phyloP scores from a whole-genome alignment of 2,113 vertebrate genomes.

The Scomber japonicus region DNA sequence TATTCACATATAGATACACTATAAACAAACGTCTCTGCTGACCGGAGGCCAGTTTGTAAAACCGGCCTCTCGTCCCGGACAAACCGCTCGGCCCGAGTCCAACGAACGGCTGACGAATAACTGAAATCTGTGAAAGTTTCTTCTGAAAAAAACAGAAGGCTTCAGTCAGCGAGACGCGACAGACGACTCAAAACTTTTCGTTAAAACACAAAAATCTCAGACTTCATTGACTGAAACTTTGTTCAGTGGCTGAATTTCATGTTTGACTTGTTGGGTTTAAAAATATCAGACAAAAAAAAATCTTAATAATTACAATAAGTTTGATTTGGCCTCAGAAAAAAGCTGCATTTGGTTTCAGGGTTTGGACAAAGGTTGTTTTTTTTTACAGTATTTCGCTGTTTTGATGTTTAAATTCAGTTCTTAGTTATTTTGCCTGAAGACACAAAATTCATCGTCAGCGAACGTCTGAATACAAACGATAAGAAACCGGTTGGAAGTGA shows the following conservation, averaged over 20 bases:
- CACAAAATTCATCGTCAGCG: not conserved
- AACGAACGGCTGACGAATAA: not conserved
- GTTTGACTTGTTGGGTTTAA: not conserved
- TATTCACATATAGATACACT: slow-evolving; percentile 76
- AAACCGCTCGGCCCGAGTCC: not conserved
- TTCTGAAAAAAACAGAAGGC: not conserved
- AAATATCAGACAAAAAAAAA: not conserved
- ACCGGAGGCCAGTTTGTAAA: not conserved
- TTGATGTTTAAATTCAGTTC: not conserved
- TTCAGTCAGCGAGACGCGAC: not conserved
- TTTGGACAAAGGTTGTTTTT: not conserved
- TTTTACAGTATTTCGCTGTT: not conserved
- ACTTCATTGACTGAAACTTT: not conserved
- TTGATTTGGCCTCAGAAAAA: slow-evolving; percentile 2
- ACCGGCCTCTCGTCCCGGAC: not conserved
- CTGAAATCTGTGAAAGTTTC: not conserved
- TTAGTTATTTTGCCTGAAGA: not conserved
- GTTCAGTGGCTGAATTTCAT: slow-evolving; percentile 11
- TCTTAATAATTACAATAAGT: not conserved
- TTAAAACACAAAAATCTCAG: slow-evolving; percentile 24
- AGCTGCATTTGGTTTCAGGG: not conserved
- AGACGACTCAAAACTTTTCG: not conserved
- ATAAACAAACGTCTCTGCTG: slow-evolving; percentile 45
- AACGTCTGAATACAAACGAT: not conserved
- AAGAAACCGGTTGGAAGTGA: not conserved